A percentile compares a stretch with the other conserved stretches of the same genome.
These are phyloP conservation scores for Itoplectis maculator DNA, from an alignment of 2,888 invertebrate species.

Conservation along the genomic window DNA sequence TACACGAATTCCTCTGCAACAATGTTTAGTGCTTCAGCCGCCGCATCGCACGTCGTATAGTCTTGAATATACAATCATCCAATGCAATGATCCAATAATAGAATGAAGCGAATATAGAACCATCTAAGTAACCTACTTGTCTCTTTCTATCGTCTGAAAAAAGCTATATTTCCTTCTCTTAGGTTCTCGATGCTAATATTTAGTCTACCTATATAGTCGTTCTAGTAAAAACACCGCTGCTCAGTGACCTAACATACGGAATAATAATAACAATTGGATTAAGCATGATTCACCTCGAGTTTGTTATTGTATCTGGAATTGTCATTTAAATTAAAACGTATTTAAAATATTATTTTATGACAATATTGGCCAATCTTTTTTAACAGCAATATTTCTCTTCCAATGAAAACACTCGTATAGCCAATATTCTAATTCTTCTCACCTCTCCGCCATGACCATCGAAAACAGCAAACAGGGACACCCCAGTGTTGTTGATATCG, in stretches of 20 bases:
- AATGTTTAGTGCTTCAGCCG: conserved; percentile 26
- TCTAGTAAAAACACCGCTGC: conserved; percentile 13
- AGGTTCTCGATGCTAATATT: neutral
- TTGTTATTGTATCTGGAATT: conserved; percentile 57
- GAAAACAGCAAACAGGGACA: conserved; percentile 96
- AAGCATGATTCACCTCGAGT: conserved; percentile 51
- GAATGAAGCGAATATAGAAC: conserved; percentile 55
- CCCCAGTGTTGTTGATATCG: conserved; percentile 93
- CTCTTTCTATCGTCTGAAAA: conserved; percentile 28
- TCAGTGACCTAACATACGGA: conserved; percentile 26
- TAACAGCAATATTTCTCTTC: neutral
- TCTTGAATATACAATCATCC: conserved; percentile 46
- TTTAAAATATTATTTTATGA: too few species aligned
- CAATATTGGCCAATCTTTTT: too few species aligned
- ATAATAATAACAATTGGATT: conserved; percentile 47
- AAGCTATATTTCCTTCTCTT: neutral
- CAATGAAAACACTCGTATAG: too few species aligned
- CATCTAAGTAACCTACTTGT: conserved; percentile 55
- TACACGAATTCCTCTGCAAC: conserved; percentile 17
- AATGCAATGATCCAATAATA: conserved; percentile 60
- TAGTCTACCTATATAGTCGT: conserved; percentile 29
- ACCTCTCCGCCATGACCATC: conserved; percentile 98
- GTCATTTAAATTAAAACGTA: neutral
- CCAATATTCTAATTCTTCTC: conserved; percentile 66
- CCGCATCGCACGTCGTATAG: conserved; percentile 24